These are phyloP conservation scores for Rhabdomys pumilio DNA, from an alignment of 2,797 vertebrate species.

Conservation along the genomic window DNA sequence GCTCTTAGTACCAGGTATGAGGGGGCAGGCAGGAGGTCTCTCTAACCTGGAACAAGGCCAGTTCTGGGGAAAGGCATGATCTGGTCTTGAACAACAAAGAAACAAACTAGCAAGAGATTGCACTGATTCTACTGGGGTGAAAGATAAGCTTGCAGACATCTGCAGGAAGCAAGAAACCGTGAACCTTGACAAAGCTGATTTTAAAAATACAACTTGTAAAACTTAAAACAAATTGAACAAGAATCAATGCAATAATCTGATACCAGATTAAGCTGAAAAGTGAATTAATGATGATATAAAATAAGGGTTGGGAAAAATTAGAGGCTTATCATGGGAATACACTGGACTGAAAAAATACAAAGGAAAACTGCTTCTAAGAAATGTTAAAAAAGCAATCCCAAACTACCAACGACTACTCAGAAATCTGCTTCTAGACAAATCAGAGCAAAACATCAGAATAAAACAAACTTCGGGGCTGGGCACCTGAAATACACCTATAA, in stretches of 20 bases:
- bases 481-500: background rate
- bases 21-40: background rate
- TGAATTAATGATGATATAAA: background rate
- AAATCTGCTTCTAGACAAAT: background rate
- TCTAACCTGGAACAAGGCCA: background rate
- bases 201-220: background rate
- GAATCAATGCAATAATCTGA: background rate
- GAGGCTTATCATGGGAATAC: background rate
- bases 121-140: background rate
- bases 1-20: no score
- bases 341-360: background rate
- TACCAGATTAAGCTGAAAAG: background rate
- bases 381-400: background rate
- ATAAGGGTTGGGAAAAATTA: background rate
- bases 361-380: background rate
- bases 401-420: background rate
- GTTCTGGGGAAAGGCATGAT: background rate
- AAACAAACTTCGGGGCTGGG: background rate
- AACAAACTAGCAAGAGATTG: background rate
- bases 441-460: constrained; percentile 28
- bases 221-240: background rate
- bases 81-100: background rate
- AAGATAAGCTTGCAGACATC: background rate
- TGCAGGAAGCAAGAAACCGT: constrained; percentile 16
- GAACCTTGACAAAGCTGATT: background rate